Evolutionary conservation across 2,797 vertebrate genomes (phyloP).

Genomic region (Poeciliopsis paucimaculata): DNA sequence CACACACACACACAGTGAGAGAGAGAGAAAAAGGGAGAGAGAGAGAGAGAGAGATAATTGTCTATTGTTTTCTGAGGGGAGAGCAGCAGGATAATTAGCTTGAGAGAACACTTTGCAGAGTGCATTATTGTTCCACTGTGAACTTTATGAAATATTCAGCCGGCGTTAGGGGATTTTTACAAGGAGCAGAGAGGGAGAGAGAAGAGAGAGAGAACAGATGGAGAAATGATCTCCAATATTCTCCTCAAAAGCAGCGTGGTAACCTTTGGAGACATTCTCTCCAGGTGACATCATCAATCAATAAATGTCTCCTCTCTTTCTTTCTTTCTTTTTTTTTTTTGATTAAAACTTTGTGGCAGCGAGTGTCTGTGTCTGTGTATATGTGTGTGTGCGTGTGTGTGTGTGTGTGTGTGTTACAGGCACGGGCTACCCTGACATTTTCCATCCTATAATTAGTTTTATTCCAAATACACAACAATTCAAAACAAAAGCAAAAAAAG

Average conservation of each 20-base stretch:
- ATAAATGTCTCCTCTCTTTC: constrained; percentile 51
- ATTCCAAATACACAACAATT: neutral
- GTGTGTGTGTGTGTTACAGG: constrained; percentile 11
- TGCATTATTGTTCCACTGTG: constrained; percentile 75
- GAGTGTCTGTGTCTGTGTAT: constrained; percentile 13
- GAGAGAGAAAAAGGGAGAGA: neutral
- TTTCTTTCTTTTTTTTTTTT: constrained; percentile 10
- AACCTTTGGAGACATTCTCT: constrained; percentile 68
- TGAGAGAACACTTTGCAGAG: constrained; percentile 72
- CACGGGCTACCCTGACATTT: neutral
- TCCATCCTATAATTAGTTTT: neutral
- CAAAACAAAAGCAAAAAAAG: neutral
- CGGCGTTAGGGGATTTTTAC: constrained; percentile 60
- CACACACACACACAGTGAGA: neutral
- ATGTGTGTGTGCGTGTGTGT: neutral
- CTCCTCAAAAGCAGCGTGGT: constrained; percentile 45
- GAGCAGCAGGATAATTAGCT: constrained; percentile 76
- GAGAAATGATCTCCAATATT: constrained; percentile 62
- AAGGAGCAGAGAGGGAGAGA: constrained; percentile 31
- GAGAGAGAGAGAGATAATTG: constrained; percentile 68
- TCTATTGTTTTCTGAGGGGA: constrained; percentile 71
- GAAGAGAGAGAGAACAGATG: constrained; percentile 52
- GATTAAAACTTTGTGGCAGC: constrained; percentile 26
- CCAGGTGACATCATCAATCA: constrained; percentile 76
- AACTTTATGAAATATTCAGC: constrained; percentile 79